Evolutionary conservation across 2,113 vertebrate genomes (phyloP).

Genomic region (Dicrurus megarhynchus): DNA sequence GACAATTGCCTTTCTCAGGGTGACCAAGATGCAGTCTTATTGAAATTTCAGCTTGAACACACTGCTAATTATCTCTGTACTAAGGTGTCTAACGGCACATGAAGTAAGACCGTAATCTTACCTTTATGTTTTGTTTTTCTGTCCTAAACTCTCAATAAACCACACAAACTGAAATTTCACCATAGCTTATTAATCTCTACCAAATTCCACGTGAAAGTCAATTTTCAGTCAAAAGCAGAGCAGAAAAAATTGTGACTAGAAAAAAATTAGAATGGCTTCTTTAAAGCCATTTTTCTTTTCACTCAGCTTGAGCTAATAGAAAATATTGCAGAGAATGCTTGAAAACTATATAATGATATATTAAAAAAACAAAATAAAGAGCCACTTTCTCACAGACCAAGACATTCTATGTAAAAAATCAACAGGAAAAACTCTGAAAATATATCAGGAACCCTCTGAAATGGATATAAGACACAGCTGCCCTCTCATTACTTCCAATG

Average conservation of each 20-base stretch:
- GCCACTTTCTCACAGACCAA: not conserved
- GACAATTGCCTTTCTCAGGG: not conserved
- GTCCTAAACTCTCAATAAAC: not conserved
- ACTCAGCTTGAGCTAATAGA: not conserved
- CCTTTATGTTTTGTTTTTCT: not conserved
- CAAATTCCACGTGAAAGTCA: not conserved
- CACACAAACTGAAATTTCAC: not conserved
- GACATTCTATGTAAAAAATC: not conserved
- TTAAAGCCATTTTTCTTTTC: not conserved
- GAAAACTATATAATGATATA: not conserved
- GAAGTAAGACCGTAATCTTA: not conserved
- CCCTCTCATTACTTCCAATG: slow-evolving; percentile 4
- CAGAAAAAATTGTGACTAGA: not conserved
- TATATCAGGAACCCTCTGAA: not conserved
- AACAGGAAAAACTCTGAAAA: not conserved
- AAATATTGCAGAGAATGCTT: not conserved
- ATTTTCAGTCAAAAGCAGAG: not conserved
- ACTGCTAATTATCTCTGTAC: not conserved
- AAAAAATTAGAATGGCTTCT: not conserved
- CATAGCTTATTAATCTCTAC: not conserved
- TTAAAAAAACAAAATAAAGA: not conserved
- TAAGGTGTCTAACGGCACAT: not conserved
- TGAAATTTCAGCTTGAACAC: not conserved
- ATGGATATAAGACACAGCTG: not conserved
- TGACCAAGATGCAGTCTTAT: not conserved